Conservation (phyloP, 2,797 vertebrate genomes). For the Danio aesculapii region DNA sequence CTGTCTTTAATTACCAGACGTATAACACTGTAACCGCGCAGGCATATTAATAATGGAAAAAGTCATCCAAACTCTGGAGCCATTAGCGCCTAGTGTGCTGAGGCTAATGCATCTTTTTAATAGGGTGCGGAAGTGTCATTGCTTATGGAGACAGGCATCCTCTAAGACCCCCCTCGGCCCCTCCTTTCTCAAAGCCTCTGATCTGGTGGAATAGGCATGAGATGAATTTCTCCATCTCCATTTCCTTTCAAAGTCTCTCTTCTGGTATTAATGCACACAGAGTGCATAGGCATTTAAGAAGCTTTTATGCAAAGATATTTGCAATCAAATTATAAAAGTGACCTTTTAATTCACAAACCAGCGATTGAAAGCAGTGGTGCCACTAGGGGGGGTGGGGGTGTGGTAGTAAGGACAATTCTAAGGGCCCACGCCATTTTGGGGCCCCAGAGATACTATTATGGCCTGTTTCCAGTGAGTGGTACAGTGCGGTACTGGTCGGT, state of each 20-base stretch:
- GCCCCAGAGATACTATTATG: too few relatives aligned
- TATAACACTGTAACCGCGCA: slow-evolving; percentile 59
- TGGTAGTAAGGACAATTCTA: too few relatives aligned
- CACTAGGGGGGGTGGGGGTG: too few relatives aligned
- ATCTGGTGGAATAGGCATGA: slow-evolving; percentile 35
- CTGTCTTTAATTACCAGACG: slow-evolving; percentile 61
- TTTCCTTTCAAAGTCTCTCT: slow-evolving; percentile 12
- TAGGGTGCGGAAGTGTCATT: slow-evolving; percentile 61
- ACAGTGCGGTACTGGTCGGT: too few relatives aligned
- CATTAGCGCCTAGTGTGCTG: slow-evolving; percentile 54
- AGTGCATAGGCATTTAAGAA: slow-evolving; percentile 13
- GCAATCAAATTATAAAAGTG: not conserved
- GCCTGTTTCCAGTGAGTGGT: too few relatives aligned
- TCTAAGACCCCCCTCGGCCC: slow-evolving; percentile 47
- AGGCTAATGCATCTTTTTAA: slow-evolving; percentile 64
- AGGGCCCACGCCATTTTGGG: too few relatives aligned
- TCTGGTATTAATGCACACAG: not conserved
- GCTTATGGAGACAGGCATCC: slow-evolving; percentile 57
- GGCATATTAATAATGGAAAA: slow-evolving; percentile 66
- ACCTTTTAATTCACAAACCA: not conserved
- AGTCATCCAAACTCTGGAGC: slow-evolving; percentile 59
- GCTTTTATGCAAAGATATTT: slow-evolving; percentile 6
- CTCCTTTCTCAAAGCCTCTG: slow-evolving; percentile 34
- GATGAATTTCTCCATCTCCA: slow-evolving; percentile 19
- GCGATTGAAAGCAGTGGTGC: not conserved